phyloP scores from a whole-genome alignment of 2,113 vertebrate genomes.

The Gallinago undulata region DNA sequence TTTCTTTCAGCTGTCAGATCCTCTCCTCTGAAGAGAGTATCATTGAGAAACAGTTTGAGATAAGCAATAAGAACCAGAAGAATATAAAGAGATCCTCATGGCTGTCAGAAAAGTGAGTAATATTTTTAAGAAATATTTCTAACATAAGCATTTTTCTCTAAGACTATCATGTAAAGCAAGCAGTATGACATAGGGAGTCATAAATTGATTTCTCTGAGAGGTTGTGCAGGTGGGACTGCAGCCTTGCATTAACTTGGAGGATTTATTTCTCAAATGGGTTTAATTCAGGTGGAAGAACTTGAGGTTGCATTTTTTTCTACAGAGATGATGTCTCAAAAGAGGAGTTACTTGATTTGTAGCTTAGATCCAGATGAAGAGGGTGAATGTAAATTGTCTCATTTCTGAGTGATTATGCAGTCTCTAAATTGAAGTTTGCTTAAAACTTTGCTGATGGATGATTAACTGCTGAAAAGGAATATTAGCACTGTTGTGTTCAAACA shows the following conservation, averaged over 20 bases:
- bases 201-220: not conserved
- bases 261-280: not conserved
- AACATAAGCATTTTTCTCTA: not conserved
- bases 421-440: not conserved
- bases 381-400: not conserved
- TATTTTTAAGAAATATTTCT: not conserved
- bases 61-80: not conserved
- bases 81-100: not conserved
- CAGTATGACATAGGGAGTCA: not conserved
- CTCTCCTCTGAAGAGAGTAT: not conserved
- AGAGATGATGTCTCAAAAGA: not conserved
- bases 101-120: slow-evolving; percentile 25
- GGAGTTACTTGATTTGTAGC: not conserved
- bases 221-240: not conserved
- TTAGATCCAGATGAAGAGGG: not conserved
- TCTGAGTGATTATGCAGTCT: not conserved
- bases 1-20: not conserved
- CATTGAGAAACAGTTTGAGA: not conserved
- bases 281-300: not conserved
- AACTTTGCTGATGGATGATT: not conserved
- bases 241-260: not conserved
- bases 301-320: not conserved
- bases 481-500: not conserved
- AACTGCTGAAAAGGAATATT: not conserved
- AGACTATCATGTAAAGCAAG: not conserved